A percentile compares a stretch with the other conserved stretches of the same genome.
These are phyloP conservation scores for Calvadosia cruxmelitensis DNA, from an alignment of 30 jellyfish, hydroid and myxozoan genomes.

Conservation along the genomic window DNA sequence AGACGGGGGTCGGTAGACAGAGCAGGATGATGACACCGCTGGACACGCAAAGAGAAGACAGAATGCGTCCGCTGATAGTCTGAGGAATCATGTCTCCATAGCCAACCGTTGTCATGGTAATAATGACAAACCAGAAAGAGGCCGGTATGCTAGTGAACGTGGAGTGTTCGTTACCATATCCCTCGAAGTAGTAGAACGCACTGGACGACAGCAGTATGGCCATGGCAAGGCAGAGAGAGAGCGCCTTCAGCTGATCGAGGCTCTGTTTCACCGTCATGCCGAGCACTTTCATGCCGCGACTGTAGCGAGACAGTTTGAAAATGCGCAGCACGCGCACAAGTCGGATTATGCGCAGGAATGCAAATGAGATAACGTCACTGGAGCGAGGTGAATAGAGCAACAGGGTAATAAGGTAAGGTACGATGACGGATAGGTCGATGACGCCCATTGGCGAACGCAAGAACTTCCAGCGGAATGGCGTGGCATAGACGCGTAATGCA, in stretches of 20 bases:
- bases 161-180: background rate
- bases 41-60: slow-evolving; percentile 22
- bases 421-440: slow-evolving; percentile 21
- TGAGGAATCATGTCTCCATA: slow-evolving; percentile 50
- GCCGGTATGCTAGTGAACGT: slow-evolving; percentile 40
- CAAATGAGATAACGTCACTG: slow-evolving; percentile 15
- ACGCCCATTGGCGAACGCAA: slow-evolving; percentile 31
- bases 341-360: slow-evolving; percentile 25
- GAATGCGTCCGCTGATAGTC: slow-evolving; percentile 29
- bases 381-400: background rate
- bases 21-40: slow-evolving; percentile 29
- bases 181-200: slow-evolving; percentile 19
- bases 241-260: slow-evolving; percentile 27
- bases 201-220: slow-evolving; percentile 35
- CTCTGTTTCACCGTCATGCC: slow-evolving; percentile 24
- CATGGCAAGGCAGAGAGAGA: slow-evolving; percentile 27
- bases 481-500: slow-evolving; percentile 25
- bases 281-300: slow-evolving; percentile 32
- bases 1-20: slow-evolving; percentile 46
- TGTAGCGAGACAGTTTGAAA: slow-evolving; percentile 39
- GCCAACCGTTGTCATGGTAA: slow-evolving; percentile 61
- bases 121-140: slow-evolving; percentile 41
- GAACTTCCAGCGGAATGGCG: slow-evolving; percentile 24
- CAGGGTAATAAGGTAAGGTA: slow-evolving; percentile 25
- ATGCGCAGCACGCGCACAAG: slow-evolving; percentile 34